A percentile compares a stretch with the other conserved stretches of the same genome.
Conservation (phyloP, 1,140 invertebrate genomes). For the Aphaenogaster floridana region DNA sequence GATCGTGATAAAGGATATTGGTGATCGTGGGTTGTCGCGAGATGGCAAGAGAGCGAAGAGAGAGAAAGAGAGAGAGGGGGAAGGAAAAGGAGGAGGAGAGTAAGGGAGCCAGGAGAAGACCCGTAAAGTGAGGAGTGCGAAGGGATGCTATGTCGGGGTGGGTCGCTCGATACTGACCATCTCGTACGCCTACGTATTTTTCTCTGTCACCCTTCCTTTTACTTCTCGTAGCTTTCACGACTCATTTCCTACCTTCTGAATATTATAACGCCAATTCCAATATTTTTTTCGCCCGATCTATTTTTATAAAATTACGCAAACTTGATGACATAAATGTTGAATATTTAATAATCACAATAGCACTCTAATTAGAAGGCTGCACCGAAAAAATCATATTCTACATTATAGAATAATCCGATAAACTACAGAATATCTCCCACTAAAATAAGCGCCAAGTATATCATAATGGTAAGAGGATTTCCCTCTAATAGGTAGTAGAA, state of each 20-base stretch:
- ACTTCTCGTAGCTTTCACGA: background rate
- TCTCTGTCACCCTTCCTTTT: conserved; percentile 33
- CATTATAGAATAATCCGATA: too few relatives aligned
- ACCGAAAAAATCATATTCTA: too few relatives aligned
- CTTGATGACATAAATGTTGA: background rate
- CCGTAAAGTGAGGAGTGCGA: conserved; percentile 47
- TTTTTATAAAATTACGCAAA: background rate
- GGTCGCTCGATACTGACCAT: conserved; percentile 70
- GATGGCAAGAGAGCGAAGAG: conserved; percentile 19
- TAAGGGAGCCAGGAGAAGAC: conserved; percentile 31
- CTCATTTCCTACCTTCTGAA: background rate
- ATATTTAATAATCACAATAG: background rate
- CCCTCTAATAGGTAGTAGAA: too few relatives aligned
- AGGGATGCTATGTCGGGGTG: conserved; percentile 50
- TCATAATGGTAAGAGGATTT: too few relatives aligned
- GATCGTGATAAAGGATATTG: conserved; percentile 63
- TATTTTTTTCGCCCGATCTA: background rate
- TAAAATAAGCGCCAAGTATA: too few relatives aligned
- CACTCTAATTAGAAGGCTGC: background rate
- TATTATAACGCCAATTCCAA: background rate
- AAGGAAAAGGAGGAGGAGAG: background rate
- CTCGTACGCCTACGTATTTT: conserved; percentile 62
- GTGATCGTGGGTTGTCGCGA: conserved; percentile 59
- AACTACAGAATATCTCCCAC: too few relatives aligned
- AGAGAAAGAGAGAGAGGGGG: background rate